phyloP scores from a whole-genome alignment of 2,888 invertebrate genomes.

The Rhopalosiphum nymphaeae region DNA sequence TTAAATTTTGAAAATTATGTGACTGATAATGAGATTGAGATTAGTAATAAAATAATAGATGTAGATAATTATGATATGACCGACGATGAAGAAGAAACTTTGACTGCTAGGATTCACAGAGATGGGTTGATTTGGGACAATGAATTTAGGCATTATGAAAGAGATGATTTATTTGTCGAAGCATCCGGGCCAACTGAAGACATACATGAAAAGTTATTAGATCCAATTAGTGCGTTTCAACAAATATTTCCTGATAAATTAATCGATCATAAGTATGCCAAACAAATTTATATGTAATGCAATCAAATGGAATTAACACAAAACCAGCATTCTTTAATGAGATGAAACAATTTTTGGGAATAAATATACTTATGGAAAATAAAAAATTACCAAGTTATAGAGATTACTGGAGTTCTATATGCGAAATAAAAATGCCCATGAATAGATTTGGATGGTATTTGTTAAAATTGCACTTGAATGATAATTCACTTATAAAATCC shows the following conservation, averaged over 20 bases:
- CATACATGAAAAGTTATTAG: slow-evolving; percentile 18
- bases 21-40: not conserved
- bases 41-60: not conserved
- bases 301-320: not conserved
- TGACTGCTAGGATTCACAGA: slow-evolving; percentile 39
- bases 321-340: slow-evolving; percentile 17
- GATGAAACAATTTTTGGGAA: slow-evolving; percentile 39
- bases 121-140: slow-evolving; percentile 8
- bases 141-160: not conserved
- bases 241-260: slow-evolving; percentile 21
- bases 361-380: slow-evolving; percentile 52
- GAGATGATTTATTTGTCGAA: slow-evolving; percentile 25
- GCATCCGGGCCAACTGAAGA: not conserved
- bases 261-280: slow-evolving; percentile 29
- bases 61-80: not conserved
- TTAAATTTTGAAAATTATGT: not conserved
- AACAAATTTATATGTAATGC: slow-evolving; percentile 37
- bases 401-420: slow-evolving; percentile 30
- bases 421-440: slow-evolving; percentile 33
- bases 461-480: slow-evolving; percentile 31
- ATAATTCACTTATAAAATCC: not conserved
- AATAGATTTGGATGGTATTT: slow-evolving; percentile 40
- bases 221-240: slow-evolving; percentile 20
- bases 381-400: slow-evolving; percentile 35
- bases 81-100: slow-evolving; percentile 41